Conservation (phyloP, 2,113 vertebrate species). For the Accipiter virgatus region DNA sequence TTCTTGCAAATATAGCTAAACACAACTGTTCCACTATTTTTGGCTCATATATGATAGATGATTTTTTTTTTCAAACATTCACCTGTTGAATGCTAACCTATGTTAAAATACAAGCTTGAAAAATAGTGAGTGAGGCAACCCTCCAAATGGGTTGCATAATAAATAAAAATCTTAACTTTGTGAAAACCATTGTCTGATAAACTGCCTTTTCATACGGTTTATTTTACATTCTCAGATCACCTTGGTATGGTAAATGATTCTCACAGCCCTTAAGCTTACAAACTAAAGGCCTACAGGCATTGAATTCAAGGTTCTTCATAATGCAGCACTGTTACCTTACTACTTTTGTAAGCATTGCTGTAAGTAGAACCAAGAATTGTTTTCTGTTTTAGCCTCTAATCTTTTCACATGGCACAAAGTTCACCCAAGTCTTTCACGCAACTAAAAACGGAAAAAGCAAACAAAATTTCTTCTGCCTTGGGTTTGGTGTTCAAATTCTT, state of each 20-base stretch:
- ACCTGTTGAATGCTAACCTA: not conserved
- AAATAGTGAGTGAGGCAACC: not conserved
- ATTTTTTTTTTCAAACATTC: not conserved
- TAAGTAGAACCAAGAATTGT: not conserved
- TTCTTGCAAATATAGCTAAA: not conserved
- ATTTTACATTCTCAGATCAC: not conserved
- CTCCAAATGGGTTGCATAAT: not conserved
- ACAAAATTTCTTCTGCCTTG: constrained; percentile 3
- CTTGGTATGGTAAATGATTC: not conserved
- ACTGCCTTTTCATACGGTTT: not conserved
- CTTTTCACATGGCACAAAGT: not conserved
- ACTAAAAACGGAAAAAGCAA: not conserved
- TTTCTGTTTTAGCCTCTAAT: not conserved
- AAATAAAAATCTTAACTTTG: too few relatives aligned
- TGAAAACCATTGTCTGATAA: too few relatives aligned
- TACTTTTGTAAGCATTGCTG: not conserved
- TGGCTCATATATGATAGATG: not conserved
- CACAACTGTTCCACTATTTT: not conserved
- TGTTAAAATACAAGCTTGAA: not conserved
- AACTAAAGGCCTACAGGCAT: not conserved
- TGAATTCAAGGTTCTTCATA: not conserved
- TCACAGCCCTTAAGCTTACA: not conserved
- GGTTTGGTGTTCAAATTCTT: not conserved
- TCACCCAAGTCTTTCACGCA: not conserved
- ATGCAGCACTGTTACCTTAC: not conserved